phyloP scores from a whole-genome alignment of 1,140 invertebrate species.

The Ptiloglossa arizonensis region DNA sequence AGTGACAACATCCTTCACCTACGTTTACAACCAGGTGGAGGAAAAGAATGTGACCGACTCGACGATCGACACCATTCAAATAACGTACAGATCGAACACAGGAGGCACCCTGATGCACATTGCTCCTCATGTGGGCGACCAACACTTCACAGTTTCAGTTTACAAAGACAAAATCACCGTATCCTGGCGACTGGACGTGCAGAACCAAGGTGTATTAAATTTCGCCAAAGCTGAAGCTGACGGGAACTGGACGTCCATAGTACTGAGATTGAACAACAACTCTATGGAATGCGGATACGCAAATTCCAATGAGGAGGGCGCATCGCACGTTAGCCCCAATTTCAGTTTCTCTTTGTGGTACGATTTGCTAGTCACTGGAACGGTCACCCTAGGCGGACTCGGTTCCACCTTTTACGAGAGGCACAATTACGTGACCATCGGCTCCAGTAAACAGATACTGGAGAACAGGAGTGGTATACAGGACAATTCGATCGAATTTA shows the following conservation, averaged over 20 bases:
- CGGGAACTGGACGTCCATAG: conserved; percentile 87
- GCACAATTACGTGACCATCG: conserved; percentile 72
- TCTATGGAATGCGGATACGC: conserved; percentile 80
- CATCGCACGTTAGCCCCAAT: conserved; percentile 66
- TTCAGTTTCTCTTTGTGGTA: conserved; percentile 85
- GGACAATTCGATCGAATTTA: conserved; percentile 73
- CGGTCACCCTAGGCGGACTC: conserved; percentile 78
- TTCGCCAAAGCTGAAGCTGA: conserved; percentile 85
- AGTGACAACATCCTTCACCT: conserved; percentile 83
- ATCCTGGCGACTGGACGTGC: conserved; percentile 84
- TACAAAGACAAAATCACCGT: conserved; percentile 86
- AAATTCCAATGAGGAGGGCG: conserved; percentile 69
- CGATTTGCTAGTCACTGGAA: conserved; percentile 81
- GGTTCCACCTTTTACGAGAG: conserved; percentile 65
- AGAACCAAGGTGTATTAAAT: conserved; percentile 78
- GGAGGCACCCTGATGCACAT: conserved; percentile 88
- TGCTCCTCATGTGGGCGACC: conserved; percentile 79
- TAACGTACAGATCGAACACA: conserved; percentile 86
- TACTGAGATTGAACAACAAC: conserved; percentile 82
- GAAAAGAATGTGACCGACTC: conserved; percentile 66
- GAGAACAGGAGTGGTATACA: conserved; percentile 67
- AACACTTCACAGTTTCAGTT: conserved; percentile 87
- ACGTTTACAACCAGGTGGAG: conserved; percentile 75
- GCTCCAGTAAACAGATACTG: conserved; percentile 59
- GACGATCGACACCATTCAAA: conserved; percentile 82